phyloP scores from a whole-genome alignment of 2,888 invertebrate species.

The Apamea crenata region DNA sequence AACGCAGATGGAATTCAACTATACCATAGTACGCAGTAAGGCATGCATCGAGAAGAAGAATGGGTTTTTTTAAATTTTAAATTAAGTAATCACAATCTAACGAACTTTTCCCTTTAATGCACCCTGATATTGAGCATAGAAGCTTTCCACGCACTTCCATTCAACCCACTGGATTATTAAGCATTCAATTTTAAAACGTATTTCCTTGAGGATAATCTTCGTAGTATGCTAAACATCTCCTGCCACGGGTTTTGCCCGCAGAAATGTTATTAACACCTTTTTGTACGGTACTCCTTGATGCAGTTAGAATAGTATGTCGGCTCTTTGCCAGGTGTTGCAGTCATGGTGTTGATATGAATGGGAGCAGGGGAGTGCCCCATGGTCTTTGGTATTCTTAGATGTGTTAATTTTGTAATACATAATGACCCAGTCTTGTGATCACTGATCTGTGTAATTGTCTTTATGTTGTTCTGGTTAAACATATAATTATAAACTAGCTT shows the following conservation, averaged over 20 bases:
- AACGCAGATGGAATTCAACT: too few species aligned
- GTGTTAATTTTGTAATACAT: neutral
- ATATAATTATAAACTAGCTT: too few species aligned
- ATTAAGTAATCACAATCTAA: neutral
- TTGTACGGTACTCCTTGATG: slow-evolving; percentile 11
- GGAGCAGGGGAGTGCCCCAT: neutral
- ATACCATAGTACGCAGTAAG: too few species aligned
- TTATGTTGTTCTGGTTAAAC: neutral
- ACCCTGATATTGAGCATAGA: neutral
- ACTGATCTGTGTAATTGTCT: neutral
- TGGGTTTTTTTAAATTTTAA: neutral
- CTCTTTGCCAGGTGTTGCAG: slow-evolving; percentile 17
- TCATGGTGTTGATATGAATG: slow-evolving; percentile 17
- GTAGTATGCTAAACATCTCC: slow-evolving; percentile 1
- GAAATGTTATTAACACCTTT: slow-evolving; percentile 21
- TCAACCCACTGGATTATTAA: slow-evolving; percentile 23
- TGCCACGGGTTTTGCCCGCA: slow-evolving; percentile 22
- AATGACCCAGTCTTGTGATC: neutral
- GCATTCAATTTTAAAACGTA: slow-evolving; percentile 20
- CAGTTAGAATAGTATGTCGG: slow-evolving; percentile 28
- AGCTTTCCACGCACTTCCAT: slow-evolving; percentile 8
- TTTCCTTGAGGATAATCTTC: slow-evolving; percentile 40
- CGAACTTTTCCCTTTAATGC: neutral
- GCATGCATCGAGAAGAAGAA: too few species aligned
- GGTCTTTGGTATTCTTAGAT: too few species aligned